Evolutionary conservation across 2,888 invertebrate genomes (phyloP).

Genomic region (Cheilosia scutellata): DNA sequence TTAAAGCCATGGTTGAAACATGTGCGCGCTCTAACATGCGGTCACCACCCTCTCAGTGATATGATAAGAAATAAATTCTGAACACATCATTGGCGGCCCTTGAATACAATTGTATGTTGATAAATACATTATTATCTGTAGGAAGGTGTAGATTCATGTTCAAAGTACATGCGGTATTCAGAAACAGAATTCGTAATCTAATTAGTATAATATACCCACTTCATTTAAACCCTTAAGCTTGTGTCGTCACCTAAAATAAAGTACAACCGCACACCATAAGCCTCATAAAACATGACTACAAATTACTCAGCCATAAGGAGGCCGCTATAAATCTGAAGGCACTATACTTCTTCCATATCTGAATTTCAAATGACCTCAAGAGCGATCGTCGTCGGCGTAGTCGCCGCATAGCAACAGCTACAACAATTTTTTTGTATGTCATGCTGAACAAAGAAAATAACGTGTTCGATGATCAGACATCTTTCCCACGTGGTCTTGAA

Average conservation of each 20-base stretch:
- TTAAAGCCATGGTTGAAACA: too few relatives aligned
- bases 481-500: constrained; percentile 48
- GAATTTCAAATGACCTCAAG: constrained; percentile 57
- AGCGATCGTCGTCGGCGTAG: background rate
- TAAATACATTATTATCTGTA: too few relatives aligned
- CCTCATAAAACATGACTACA: constrained; percentile 9
- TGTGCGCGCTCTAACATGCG: too few relatives aligned
- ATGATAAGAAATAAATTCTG: too few relatives aligned
- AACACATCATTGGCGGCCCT: too few relatives aligned
- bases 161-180: too few relatives aligned
- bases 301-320: constrained; percentile 5
- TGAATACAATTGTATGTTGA: too few relatives aligned
- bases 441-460: constrained; percentile 18
- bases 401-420: constrained; percentile 57
- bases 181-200: too few relatives aligned
- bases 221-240: background rate
- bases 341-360: constrained; percentile 30
- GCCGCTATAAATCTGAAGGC: constrained; percentile 21
- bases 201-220: too few relatives aligned
- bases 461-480: constrained; percentile 38
- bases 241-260: background rate
- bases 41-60: too few relatives aligned
- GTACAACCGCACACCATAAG: background rate
- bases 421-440: constrained; percentile 5
- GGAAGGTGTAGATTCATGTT: too few relatives aligned